These are phyloP conservation scores for Nomada fucata DNA, from an alignment of 2,888 invertebrate genomes.

Conservation along the genomic window DNA sequence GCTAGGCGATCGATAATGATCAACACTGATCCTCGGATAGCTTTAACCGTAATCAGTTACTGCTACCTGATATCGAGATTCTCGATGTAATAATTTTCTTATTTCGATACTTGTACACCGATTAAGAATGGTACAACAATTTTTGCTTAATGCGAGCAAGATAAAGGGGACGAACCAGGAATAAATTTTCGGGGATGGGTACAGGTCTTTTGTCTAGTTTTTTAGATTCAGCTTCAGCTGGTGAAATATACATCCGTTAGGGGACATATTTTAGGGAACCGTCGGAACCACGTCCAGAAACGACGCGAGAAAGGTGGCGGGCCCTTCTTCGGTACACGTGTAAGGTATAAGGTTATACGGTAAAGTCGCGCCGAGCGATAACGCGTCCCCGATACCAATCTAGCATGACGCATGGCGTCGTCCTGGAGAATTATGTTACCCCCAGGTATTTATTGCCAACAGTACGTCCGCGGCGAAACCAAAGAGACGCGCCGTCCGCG, in stretches of 20 bases:
- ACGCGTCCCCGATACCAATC: slow-evolving; percentile 78
- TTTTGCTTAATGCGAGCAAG: neutral
- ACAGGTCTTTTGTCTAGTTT: slow-evolving; percentile 56
- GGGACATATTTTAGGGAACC: slow-evolving; percentile 64
- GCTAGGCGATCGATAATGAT: too few species aligned
- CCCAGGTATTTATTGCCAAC: slow-evolving; percentile 76
- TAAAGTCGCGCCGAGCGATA: slow-evolving; percentile 73
- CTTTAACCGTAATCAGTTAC: too few species aligned
- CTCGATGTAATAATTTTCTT: neutral
- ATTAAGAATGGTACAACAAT: slow-evolving; percentile 14
- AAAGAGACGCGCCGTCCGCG: slow-evolving; percentile 37
- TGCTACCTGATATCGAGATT: neutral
- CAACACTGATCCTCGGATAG: too few species aligned
- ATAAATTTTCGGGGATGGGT: slow-evolving; percentile 35
- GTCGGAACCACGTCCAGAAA: slow-evolving; percentile 50
- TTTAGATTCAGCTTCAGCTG: slow-evolving; percentile 34
- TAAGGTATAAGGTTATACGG: slow-evolving; percentile 69
- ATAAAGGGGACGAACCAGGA: neutral
- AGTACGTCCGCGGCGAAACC: slow-evolving; percentile 52
- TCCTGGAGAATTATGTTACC: slow-evolving; percentile 73
- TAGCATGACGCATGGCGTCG: slow-evolving; percentile 78
- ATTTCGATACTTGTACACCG: neutral
- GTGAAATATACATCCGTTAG: slow-evolving; percentile 60
- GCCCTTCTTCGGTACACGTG: slow-evolving; percentile 58
- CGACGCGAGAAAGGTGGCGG: slow-evolving; percentile 58